Evolutionary conservation across 2,113 vertebrate species (phyloP).

Genomic region (Alethe diademata): DNA sequence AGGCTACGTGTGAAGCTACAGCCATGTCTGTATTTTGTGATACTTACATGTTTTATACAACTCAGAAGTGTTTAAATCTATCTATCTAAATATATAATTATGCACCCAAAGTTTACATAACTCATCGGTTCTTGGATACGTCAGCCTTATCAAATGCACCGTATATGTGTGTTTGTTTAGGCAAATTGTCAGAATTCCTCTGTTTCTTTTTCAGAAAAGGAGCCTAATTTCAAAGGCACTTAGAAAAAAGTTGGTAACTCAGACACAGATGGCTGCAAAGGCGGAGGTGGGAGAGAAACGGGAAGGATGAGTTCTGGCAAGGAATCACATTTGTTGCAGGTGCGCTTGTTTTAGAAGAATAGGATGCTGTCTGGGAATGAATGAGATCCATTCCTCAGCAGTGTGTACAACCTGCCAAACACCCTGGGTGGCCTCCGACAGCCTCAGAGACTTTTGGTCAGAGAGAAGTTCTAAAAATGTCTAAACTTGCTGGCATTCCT

Average conservation of each 20-base stretch:
- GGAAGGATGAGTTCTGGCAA: slow-evolving; percentile 53
- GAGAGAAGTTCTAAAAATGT: slow-evolving; percentile 44
- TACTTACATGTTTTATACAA: background rate
- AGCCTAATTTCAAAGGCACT: slow-evolving; percentile 13
- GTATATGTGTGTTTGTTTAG: background rate
- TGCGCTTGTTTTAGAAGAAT: slow-evolving; percentile 60
- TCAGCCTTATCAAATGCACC: background rate
- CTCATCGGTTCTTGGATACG: background rate
- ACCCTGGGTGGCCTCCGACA: slow-evolving; percentile 44
- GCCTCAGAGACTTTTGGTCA: slow-evolving; percentile 34
- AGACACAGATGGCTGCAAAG: slow-evolving; percentile 46
- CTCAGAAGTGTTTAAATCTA: background rate
- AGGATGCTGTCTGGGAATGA: slow-evolving; percentile 64
- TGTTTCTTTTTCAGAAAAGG: background rate
- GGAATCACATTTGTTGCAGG: slow-evolving; percentile 37
- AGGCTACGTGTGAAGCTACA: background rate
- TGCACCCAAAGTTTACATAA: background rate
- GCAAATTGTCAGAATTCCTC: background rate
- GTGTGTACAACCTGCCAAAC: slow-evolving; percentile 33
- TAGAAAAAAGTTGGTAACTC: background rate
- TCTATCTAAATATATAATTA: background rate
- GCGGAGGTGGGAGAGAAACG: slow-evolving; percentile 48
- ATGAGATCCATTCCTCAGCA: slow-evolving; percentile 60
- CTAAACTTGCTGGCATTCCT: slow-evolving; percentile 44
- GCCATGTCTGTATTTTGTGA: background rate